Conservation (phyloP, 1,140 invertebrate genomes). For the Hypsibius dujardini region DNA sequence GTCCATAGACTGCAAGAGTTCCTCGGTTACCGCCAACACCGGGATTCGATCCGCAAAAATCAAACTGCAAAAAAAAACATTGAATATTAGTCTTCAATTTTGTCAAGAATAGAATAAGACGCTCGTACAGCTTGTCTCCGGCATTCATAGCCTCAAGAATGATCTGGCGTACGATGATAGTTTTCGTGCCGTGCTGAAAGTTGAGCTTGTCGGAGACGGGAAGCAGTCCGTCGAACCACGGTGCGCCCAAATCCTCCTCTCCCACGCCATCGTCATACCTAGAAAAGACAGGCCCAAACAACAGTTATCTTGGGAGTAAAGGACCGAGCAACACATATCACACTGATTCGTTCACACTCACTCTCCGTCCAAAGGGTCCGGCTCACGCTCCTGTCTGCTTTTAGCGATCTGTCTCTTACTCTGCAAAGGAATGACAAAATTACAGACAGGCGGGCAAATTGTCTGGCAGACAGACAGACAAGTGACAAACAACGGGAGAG, state of each 20-base stretch:
- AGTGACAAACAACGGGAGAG: too few species aligned
- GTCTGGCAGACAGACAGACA: not conserved
- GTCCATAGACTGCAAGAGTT: conserved; percentile 52
- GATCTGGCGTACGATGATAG: conserved; percentile 39
- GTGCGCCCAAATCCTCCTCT: not conserved
- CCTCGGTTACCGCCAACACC: conserved; percentile 71
- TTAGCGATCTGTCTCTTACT: not conserved
- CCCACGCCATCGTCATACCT: not conserved
- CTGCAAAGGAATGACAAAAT: not conserved
- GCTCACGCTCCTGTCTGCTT: not conserved
- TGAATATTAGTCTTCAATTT: conserved; percentile 20
- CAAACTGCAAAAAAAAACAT: conserved; percentile 42
- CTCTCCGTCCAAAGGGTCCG: not conserved
- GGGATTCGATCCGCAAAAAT: conserved; percentile 77
- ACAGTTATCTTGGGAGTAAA: too few species aligned
- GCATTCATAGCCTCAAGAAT: conserved; percentile 64
- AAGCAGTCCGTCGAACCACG: conserved; percentile 11
- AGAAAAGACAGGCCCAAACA: not conserved
- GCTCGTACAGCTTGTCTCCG: conserved; percentile 71
- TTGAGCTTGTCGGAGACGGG: not conserved
- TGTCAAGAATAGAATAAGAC: conserved; percentile 17
- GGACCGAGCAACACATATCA: too few species aligned
- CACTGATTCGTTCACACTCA: not conserved
- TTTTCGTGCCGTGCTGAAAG: not conserved
- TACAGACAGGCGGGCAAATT: not conserved